A percentile compares a stretch with the other conserved stretches of the same genome.
Conservation (phyloP, 2,797 vertebrate genomes). For the Sebastes trivittatus region DNA sequence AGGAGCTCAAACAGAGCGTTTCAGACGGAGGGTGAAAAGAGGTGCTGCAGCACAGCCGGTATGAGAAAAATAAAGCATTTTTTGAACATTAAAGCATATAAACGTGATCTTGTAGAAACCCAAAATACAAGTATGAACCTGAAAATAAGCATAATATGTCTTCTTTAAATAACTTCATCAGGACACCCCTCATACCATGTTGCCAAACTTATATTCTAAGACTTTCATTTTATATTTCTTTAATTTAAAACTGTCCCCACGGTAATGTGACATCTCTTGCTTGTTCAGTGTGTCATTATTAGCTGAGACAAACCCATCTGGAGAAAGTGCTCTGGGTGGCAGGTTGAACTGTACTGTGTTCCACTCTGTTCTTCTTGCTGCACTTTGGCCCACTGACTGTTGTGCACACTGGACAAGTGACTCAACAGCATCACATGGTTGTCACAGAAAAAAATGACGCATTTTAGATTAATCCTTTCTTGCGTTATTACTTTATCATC, state of each 20-base stretch:
- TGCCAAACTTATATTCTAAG: neutral
- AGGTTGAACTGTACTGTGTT: neutral
- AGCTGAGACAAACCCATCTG: neutral
- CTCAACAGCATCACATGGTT: slow-evolving; percentile 19
- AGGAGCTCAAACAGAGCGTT: too few relatives aligned
- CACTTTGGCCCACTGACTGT: slow-evolving; percentile 34
- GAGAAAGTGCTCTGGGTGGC: neutral
- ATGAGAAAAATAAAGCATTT: too few relatives aligned
- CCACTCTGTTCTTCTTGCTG: slow-evolving; percentile 19
- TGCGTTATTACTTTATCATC: neutral
- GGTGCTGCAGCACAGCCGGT: too few relatives aligned
- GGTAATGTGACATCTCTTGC: neutral
- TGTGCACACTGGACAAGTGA: slow-evolving; percentile 32
- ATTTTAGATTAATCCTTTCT: neutral
- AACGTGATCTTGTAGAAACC: too few relatives aligned
- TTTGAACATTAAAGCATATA: too few relatives aligned
- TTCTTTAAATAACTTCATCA: neutral
- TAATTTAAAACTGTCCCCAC: neutral
- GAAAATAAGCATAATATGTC: too few relatives aligned
- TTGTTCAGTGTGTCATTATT: neutral
- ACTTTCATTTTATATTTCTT: neutral
- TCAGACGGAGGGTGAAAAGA: too few relatives aligned
- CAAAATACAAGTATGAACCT: too few relatives aligned
- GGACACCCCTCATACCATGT: neutral
- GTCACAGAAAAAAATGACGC: neutral